phyloP scores from a whole-genome alignment of 2,797 vertebrate genomes.

The Todus mexicanus region DNA sequence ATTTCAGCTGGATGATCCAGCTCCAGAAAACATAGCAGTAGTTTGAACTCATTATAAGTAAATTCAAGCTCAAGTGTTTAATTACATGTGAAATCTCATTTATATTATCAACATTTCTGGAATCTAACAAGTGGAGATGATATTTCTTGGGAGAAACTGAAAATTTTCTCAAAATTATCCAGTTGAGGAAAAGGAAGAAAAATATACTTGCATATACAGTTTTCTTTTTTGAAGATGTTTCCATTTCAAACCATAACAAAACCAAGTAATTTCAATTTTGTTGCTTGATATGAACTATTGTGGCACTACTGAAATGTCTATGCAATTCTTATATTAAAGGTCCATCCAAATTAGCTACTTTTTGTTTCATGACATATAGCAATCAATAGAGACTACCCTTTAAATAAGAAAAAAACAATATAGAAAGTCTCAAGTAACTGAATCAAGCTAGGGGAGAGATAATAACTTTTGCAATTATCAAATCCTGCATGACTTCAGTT shows the following conservation, averaged over 20 bases:
- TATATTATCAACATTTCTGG: neutral
- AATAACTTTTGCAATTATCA: neutral
- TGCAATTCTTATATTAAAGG: neutral
- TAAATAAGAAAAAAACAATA: neutral
- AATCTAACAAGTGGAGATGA: neutral
- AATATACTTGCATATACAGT: neutral
- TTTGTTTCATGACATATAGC: neutral
- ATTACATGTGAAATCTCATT: neutral
- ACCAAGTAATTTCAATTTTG: neutral
- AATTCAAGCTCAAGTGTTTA: neutral
- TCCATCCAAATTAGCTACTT: neutral
- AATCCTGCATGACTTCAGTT: neutral
- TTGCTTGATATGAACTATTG: neutral
- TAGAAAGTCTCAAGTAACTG: neutral
- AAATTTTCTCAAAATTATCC: neutral
- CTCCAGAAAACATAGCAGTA: neutral
- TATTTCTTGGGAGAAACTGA: neutral
- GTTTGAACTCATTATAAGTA: neutral
- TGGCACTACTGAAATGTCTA: neutral
- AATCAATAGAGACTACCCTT: neutral
- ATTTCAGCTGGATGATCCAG: neutral
- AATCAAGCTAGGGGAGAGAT: neutral
- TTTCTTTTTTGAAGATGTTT: neutral
- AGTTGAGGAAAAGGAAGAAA: neutral
- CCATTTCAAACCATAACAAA: neutral